phyloP scores from a whole-genome alignment of 2,888 invertebrate species.

The Rambutsinella grinnellia region DNA sequence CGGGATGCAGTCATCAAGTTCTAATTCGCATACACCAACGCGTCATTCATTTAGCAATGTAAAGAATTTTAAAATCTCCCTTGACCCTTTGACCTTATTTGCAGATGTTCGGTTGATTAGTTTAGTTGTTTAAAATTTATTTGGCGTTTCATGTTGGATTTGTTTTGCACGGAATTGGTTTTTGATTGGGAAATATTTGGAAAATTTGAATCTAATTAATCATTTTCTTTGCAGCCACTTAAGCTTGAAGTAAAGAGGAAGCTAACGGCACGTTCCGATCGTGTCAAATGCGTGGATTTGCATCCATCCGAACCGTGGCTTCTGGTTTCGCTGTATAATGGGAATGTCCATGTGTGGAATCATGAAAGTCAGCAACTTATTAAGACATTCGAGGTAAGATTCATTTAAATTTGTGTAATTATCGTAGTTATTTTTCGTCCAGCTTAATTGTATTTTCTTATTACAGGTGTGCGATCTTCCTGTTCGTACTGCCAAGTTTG shows the following conservation, averaged over 20 bases:
- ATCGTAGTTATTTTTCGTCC: background rate
- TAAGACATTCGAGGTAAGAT: conserved; percentile 85
- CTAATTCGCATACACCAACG: conserved; percentile 31
- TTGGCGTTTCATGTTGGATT: background rate
- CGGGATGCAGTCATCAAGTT: conserved; percentile 34
- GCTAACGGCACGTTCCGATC: conserved; percentile 96
- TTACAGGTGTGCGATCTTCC: conserved; percentile 89
- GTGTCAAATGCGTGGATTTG: conserved; percentile 97
- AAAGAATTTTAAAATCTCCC: conserved; percentile 29
- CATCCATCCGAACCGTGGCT: conserved; percentile 99
- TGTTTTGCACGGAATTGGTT: background rate
- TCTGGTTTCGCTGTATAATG: conserved; percentile 97
- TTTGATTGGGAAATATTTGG: background rate
- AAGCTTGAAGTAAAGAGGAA: conserved; percentile 98
- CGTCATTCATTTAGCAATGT: conserved; percentile 52
- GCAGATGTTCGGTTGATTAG: background rate
- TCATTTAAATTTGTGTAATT: background rate
- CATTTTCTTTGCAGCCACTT: conserved; percentile 80
- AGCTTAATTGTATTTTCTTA: too few species aligned
- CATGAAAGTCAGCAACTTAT: conserved; percentile 94
- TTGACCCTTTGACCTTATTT: too few species aligned
- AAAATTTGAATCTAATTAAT: background rate
- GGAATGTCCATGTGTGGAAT: conserved; percentile 99
- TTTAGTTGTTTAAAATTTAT: background rate
- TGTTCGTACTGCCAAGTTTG: conserved; percentile 95